phyloP scores from a whole-genome alignment of 2,888 invertebrate species.

The Xanthorhoe designata region DNA sequence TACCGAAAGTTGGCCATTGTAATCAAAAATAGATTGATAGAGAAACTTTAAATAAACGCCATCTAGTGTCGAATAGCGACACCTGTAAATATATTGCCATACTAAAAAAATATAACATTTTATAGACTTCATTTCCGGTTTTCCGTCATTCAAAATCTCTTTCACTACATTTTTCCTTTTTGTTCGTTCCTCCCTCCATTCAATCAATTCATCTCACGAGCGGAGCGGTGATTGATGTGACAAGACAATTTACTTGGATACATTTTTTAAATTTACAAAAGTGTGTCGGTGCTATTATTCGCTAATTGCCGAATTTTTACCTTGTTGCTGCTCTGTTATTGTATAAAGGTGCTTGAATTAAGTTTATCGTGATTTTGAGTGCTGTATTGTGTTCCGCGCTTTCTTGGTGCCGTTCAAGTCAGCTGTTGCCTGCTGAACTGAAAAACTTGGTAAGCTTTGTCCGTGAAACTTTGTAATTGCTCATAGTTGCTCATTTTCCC shows the following conservation, averaged over 20 bases:
- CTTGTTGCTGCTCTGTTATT: constrained; percentile 4
- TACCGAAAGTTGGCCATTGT: no score
- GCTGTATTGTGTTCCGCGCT: constrained; percentile 6
- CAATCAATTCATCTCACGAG: constrained; percentile 1
- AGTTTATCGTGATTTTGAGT: constrained; percentile 9
- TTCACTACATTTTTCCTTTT: background rate
- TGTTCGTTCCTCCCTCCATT: background rate
- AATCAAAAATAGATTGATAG: no score
- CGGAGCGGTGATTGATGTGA: constrained; percentile 16
- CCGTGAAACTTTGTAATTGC: constrained; percentile 3
- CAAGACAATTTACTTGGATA: constrained; percentile 10
- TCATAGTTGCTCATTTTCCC: background rate
- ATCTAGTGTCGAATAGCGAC: constrained; percentile 27
- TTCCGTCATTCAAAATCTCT: background rate
- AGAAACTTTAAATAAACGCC: constrained; percentile 1
- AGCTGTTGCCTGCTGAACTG: constrained; percentile 19
- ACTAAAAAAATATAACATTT: background rate
- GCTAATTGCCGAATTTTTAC: background rate
- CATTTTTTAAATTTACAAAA: constrained; percentile 28
- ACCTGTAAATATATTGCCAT: constrained; percentile 9
- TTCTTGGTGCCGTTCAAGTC: constrained; percentile 14
- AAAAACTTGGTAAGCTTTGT: constrained; percentile 22
- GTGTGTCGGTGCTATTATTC: constrained; percentile 21
- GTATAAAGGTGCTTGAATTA: constrained; percentile 6
- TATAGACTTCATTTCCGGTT: constrained; percentile 11